phyloP scores from a whole-genome alignment of 2,113 vertebrate species.

The Phylloscopus trochiloides region DNA sequence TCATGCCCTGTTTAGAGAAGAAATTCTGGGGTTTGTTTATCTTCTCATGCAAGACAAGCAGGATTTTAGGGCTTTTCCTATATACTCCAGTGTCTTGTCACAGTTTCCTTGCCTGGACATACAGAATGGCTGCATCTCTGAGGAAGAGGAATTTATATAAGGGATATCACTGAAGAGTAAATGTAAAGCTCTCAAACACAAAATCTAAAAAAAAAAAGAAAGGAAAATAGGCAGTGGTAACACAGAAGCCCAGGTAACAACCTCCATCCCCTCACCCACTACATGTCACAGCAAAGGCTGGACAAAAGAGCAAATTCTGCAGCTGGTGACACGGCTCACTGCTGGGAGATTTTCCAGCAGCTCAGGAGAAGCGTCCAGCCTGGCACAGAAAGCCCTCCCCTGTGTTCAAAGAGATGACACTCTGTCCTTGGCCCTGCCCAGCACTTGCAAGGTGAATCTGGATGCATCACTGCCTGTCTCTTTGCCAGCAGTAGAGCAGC shows the following conservation, averaged over 20 bases:
- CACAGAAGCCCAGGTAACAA: not conserved
- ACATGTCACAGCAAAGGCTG: not conserved
- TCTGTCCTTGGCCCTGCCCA: not conserved
- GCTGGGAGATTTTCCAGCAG: not conserved
- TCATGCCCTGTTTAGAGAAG: not conserved
- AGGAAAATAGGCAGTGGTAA: not conserved
- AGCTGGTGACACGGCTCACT: accelerated
- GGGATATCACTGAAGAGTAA: not conserved
- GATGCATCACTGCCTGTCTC: not conserved
- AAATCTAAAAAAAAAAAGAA: not conserved
- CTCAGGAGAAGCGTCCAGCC: not conserved
- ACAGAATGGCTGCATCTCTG: not conserved
- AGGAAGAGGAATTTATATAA: not conserved
- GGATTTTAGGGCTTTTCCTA: not conserved
- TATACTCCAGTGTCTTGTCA: not conserved
- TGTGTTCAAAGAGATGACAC: not conserved
- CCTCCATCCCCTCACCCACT: not conserved
- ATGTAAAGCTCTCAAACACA: not conserved
- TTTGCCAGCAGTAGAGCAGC: not conserved
- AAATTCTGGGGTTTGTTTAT: not conserved
- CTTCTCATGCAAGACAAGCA: not conserved
- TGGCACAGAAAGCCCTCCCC: not conserved
- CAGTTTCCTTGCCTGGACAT: not conserved
- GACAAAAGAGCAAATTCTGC: not conserved
- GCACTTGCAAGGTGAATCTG: not conserved